Evolutionary conservation across 2,888 invertebrate genomes (phyloP).

Genomic region (Andrena chrysosceles): DNA sequence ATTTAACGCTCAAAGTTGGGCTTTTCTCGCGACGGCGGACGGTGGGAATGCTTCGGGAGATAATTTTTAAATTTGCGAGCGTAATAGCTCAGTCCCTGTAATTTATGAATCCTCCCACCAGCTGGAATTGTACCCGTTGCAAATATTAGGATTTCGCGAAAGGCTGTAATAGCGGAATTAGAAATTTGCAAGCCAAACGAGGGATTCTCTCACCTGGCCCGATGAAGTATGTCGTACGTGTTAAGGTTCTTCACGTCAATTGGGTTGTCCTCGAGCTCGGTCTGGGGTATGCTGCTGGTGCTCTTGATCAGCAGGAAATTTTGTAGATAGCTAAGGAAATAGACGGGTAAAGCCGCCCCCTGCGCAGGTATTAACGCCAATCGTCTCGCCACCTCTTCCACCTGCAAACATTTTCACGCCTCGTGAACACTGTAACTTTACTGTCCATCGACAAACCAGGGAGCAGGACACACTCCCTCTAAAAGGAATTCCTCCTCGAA

Average conservation of each 20-base stretch:
- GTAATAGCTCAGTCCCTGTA: background rate
- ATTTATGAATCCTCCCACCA: background rate
- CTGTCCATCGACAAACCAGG: constrained; percentile 5
- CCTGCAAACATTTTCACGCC: constrained; percentile 81
- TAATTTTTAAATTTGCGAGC: constrained; percentile 10
- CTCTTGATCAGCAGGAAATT: constrained; percentile 92
- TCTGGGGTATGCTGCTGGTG: constrained; percentile 89
- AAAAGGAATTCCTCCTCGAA: background rate
- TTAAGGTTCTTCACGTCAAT: constrained; percentile 91
- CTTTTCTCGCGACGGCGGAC: constrained; percentile 2
- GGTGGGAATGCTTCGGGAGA: background rate
- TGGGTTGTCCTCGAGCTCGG: constrained; percentile 90
- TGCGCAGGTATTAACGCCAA: constrained; percentile 95
- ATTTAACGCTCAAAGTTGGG: background rate
- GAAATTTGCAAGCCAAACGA: background rate
- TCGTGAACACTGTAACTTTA: constrained; percentile 22
- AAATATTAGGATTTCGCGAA: background rate
- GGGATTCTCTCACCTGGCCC: constrained; percentile 90
- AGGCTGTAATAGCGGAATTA: background rate
- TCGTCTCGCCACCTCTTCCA: constrained; percentile 92
- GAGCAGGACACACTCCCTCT: background rate
- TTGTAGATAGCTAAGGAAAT: constrained; percentile 95
- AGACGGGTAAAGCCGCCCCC: constrained; percentile 94
- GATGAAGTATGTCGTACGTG: constrained; percentile 95
- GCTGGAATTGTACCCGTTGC: no score